A percentile compares a stretch with the other conserved stretches of the same genome.
phyloP scores from a whole-genome alignment of 2,888 invertebrate genomes.

The Melanophora roralis region DNA sequence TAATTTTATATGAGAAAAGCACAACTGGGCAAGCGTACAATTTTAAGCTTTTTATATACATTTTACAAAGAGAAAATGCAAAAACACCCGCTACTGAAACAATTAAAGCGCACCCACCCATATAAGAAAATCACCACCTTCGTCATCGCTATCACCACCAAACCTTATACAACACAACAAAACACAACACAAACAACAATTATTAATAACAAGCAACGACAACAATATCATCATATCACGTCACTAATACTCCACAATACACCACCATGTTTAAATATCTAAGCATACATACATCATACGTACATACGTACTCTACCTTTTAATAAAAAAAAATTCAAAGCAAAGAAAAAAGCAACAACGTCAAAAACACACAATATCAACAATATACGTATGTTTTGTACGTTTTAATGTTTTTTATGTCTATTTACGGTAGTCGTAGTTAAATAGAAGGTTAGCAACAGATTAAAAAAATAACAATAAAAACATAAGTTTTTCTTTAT shows the following conservation, averaged over 20 bases:
- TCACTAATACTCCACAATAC: conserved; percentile 42
- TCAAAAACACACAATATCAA: background rate
- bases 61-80: conserved; percentile 27
- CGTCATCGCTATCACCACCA: background rate
- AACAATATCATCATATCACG: conserved; percentile 38
- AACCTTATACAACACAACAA: background rate
- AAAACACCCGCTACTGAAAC: conserved; percentile 46
- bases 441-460: conserved; percentile 54
- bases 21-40: conserved; percentile 60
- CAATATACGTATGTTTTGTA: background rate
- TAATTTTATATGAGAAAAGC: background rate
- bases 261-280: conserved; percentile 20
- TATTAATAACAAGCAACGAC: background rate
- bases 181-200: background rate
- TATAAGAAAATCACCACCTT: conserved; percentile 49
- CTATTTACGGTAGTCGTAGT: conserved; percentile 35
- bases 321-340: conserved; percentile 1
- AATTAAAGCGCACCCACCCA: conserved; percentile 56
- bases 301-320: background rate
- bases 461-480: conserved; percentile 27
- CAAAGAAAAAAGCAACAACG: conserved; percentile 1
- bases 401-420: background rate
- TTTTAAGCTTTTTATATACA: conserved; percentile 36
- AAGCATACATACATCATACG: background rate
- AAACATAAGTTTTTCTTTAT: conserved; percentile 39